Evolutionary conservation across 2,888 invertebrate species (phyloP).

Genomic region (Antheraea yamamai): DNA sequence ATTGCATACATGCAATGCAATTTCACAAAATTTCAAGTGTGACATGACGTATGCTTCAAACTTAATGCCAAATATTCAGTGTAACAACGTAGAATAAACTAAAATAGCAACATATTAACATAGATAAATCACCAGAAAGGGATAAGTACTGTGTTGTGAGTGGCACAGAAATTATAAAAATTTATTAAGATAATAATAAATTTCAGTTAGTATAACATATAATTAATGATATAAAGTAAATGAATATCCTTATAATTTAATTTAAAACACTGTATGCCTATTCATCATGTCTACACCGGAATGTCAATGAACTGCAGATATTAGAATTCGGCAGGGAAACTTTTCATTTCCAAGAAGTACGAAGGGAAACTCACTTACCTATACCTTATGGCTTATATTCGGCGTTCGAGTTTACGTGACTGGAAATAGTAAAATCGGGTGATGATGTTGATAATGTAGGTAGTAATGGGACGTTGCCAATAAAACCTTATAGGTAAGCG

Average conservation of each 20-base stretch:
- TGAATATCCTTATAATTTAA: not conserved
- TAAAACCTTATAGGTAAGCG: slow-evolving; percentile 82
- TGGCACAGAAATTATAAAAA: too few relatives aligned
- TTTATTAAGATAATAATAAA: too few relatives aligned
- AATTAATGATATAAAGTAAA: not conserved
- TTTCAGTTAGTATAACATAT: not conserved
- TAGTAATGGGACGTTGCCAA: slow-evolving; percentile 81
- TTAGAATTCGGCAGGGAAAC: slow-evolving; percentile 37
- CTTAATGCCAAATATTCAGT: too few relatives aligned
- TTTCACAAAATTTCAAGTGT: too few relatives aligned
- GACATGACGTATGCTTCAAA: too few relatives aligned
- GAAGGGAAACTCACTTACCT: slow-evolving; percentile 40
- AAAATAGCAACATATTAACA: too few relatives aligned
- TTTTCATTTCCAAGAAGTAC: slow-evolving; percentile 42
- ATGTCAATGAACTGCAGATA: slow-evolving; percentile 47
- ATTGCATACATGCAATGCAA: too few relatives aligned
- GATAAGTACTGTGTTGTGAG: too few relatives aligned
- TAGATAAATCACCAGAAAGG: too few relatives aligned
- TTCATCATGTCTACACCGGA: slow-evolving; percentile 4
- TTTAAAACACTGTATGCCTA: not conserved
- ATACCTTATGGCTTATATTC: slow-evolving; percentile 73
- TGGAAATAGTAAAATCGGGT: slow-evolving; percentile 82
- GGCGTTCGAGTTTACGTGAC: slow-evolving; percentile 80
- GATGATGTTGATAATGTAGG: slow-evolving; percentile 82
- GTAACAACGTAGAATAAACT: too few relatives aligned